Evolutionary conservation across 2,888 invertebrate species (phyloP).

Genomic region (Leucoma salicis): DNA sequence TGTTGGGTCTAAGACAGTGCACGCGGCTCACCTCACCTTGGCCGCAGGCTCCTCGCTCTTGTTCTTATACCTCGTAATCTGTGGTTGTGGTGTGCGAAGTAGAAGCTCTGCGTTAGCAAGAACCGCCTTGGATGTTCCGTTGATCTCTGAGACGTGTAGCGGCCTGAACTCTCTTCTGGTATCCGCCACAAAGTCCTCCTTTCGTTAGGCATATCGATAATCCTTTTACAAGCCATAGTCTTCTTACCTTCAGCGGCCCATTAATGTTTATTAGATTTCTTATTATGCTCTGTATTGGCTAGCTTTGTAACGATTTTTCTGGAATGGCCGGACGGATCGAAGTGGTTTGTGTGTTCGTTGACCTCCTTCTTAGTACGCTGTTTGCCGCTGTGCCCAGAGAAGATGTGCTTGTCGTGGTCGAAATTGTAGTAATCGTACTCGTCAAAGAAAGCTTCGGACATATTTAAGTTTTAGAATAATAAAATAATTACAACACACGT

Average conservation of each 20-base stretch:
- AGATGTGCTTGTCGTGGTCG: slow-evolving; percentile 94
- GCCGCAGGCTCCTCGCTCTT: slow-evolving; percentile 42
- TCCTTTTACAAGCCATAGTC: slow-evolving; percentile 73
- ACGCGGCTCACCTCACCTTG: slow-evolving; percentile 36
- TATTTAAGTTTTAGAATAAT: slow-evolving; percentile 67
- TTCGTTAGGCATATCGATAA: slow-evolving; percentile 66
- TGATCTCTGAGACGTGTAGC: slow-evolving; percentile 67
- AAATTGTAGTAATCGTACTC: slow-evolving; percentile 97
- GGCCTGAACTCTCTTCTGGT: slow-evolving; percentile 62
- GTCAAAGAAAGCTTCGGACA: slow-evolving; percentile 93
- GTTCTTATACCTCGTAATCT: slow-evolving; percentile 43
- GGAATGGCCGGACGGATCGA: slow-evolving; percentile 95
- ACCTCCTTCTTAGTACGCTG: slow-evolving; percentile 95
- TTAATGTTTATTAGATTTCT: slow-evolving; percentile 79
- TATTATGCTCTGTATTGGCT: slow-evolving; percentile 91
- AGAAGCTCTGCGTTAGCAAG: slow-evolving; percentile 63
- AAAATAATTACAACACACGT: slow-evolving; percentile 44
- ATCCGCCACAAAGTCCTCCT: slow-evolving; percentile 72
- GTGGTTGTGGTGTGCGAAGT: slow-evolving; percentile 54
- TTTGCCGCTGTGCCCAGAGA: slow-evolving; percentile 94
- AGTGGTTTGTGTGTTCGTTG: slow-evolving; percentile 93
- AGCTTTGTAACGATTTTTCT: slow-evolving; percentile 94
- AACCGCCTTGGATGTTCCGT: slow-evolving; percentile 72
- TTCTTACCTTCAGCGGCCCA: slow-evolving; percentile 26
- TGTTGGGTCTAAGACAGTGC: slow-evolving; percentile 54